phyloP scores from a whole-genome alignment of 2,888 invertebrate species.

The Cataglyphis rosenhaueri region DNA sequence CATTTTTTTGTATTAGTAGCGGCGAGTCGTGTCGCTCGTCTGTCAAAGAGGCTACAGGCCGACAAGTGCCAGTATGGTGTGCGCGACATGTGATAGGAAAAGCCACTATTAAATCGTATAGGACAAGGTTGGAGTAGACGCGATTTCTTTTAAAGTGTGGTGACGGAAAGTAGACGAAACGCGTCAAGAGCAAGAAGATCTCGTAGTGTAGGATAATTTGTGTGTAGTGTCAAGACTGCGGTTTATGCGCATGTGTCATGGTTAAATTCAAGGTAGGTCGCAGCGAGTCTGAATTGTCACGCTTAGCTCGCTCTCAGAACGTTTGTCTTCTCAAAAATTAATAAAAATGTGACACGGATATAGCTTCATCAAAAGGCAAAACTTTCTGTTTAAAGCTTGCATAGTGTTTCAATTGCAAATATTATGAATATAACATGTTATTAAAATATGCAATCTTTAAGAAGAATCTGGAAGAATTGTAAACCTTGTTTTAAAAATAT shows the following conservation, averaged over 20 bases:
- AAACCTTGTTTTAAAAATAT: background rate
- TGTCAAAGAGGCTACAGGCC: conserved; percentile 57
- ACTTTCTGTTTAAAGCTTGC: background rate
- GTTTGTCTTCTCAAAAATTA: background rate
- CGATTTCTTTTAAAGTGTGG: conserved; percentile 61
- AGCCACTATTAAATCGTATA: conserved; percentile 53
- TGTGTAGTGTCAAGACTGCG: conserved; percentile 73
- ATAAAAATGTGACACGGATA: background rate
- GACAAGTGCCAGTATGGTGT: conserved; percentile 75
- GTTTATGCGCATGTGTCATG: conserved; percentile 79
- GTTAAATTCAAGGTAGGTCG: conserved; percentile 81
- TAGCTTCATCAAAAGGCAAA: background rate
- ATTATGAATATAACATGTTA: background rate
- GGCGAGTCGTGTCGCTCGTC: conserved; percentile 68
- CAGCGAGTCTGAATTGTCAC: conserved; percentile 25
- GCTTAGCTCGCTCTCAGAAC: background rate
- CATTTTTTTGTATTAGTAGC: conserved; percentile 81
- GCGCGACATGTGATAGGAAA: conserved; percentile 69
- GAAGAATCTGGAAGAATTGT: background rate
- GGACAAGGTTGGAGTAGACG: conserved; percentile 8
- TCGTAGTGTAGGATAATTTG: conserved; percentile 61
- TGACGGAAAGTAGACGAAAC: conserved; percentile 49
- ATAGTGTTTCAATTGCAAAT: background rate
- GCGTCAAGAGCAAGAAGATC: conserved; percentile 22
- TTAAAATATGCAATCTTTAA: background rate